Percentiles rank a stretch among this genome's conserved stretches.
phyloP scores from a whole-genome alignment of 2,888 invertebrate genomes.

The Phyto melanocephala region DNA sequence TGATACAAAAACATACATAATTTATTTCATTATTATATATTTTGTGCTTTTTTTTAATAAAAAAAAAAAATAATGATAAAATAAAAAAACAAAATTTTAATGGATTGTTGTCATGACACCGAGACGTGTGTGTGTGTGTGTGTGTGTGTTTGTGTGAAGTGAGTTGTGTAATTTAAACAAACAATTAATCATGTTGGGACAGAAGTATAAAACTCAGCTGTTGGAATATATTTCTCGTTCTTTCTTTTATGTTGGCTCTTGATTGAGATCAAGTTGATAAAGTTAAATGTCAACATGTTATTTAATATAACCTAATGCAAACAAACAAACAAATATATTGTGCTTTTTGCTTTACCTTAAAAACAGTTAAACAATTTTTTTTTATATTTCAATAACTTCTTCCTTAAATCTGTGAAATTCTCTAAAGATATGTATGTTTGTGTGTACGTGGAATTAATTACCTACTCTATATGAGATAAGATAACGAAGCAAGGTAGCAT shows the following conservation, averaged over 20 bases:
- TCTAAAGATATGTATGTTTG: not conserved
- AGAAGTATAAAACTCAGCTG: not conserved
- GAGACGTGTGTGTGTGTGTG: no score
- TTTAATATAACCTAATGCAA: slow-evolving; percentile 9
- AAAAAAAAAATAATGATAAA: no score
- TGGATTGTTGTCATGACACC: slow-evolving; percentile 31
- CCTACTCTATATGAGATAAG: not conserved
- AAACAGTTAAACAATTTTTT: not conserved
- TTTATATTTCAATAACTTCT: not conserved
- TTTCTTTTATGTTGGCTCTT: not conserved
- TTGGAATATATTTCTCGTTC: not conserved
- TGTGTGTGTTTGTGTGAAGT: no score
- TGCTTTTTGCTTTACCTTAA: not conserved
- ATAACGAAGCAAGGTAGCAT: not conserved
- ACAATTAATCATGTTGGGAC: slow-evolving; percentile 43
- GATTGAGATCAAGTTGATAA: not conserved
- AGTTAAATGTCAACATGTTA: slow-evolving; percentile 34
- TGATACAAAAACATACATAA: no score
- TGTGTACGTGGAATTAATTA: not conserved
- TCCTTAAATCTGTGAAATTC: not conserved
- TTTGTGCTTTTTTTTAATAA: not conserved
- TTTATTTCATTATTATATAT: not conserved
- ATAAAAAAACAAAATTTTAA: slow-evolving; percentile 5
- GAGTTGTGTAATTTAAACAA: slow-evolving; percentile 34
- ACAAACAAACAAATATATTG: not conserved